Evolutionary conservation across 2,113 vertebrate species (phyloP).

Genomic region (Otus sunia): DNA sequence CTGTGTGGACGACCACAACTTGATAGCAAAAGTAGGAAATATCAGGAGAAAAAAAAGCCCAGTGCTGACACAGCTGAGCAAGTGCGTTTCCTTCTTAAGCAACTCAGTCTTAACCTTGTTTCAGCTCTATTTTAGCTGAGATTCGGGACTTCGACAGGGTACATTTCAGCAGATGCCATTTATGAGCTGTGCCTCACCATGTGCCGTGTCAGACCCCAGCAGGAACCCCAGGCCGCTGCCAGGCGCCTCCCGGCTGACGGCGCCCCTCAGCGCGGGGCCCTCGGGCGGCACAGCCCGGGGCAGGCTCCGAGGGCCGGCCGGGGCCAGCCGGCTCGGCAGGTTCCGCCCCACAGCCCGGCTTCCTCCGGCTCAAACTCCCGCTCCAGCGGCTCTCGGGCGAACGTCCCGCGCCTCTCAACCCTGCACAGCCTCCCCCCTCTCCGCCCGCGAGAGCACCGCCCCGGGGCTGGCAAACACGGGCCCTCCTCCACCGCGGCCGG

Average conservation of each 20-base stretch:
- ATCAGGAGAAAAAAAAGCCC: not conserved
- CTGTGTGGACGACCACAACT: not conserved
- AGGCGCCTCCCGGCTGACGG: no score
- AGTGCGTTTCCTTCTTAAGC: not conserved
- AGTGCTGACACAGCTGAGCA: not conserved
- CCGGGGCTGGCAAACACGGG: not conserved
- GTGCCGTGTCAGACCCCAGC: no score
- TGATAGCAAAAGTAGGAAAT: not conserved
- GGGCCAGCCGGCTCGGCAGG: not conserved
- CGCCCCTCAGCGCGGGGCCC: not conserved
- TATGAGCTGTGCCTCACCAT: not conserved
- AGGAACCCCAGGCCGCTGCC: not conserved
- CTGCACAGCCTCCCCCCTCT: not conserved
- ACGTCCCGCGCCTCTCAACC: rapidly evolving
- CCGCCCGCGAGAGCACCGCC: not conserved
- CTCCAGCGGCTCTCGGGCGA: rapidly evolving
- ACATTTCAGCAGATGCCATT: rapidly evolving
- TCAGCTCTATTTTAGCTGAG: no score
- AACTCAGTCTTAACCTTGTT: not conserved
- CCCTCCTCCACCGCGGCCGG: not conserved
- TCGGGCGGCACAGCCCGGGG: not conserved
- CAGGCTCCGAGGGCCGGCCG: not conserved
- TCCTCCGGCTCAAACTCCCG: not conserved
- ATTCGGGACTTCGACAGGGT: not conserved
- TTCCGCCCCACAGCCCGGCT: not conserved